Conservation (phyloP, 1,140 invertebrate genomes). For the Venustaconcha ellipsiformis region DNA sequence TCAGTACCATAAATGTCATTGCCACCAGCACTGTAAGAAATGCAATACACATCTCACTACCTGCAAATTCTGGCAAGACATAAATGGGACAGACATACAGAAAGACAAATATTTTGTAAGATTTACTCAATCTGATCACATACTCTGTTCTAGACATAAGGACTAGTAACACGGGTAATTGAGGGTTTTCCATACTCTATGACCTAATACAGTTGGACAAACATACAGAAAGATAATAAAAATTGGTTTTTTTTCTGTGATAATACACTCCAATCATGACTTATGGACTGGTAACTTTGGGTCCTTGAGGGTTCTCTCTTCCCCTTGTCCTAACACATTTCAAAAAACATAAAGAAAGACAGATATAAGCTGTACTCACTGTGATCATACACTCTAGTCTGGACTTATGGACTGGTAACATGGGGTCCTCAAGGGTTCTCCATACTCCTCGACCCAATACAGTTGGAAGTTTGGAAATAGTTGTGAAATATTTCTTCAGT, state of each 20-base stretch:
- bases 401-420: conserved; percentile 63
- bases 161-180: conserved; percentile 63
- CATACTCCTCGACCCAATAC: conserved; percentile 53
- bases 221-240: too few species aligned
- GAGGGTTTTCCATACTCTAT: conserved; percentile 53
- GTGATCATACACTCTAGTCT: conserved; percentile 65
- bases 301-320: conserved; percentile 37
- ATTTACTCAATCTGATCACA: conserved; percentile 56
- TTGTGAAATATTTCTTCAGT: conserved; percentile 57
- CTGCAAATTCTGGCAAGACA: too few species aligned
- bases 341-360: conserved; percentile 1
- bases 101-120: too few species aligned
- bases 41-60: too few species aligned
- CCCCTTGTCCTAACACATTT: conserved; percentile 47
- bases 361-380: conserved; percentile 41
- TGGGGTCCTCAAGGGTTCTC: conserved; percentile 60
- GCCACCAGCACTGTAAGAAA: too few species aligned
- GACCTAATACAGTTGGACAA: conserved; percentile 40
- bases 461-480: conserved; percentile 55
- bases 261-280: too few species aligned
- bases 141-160: conserved; percentile 63
- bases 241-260: too few species aligned
- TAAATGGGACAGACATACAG: too few species aligned
- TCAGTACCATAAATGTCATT: too few species aligned
- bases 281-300: too few species aligned